Conservation (phyloP, 2,797 vertebrate genomes). For the Pogoniulus pusillus region DNA sequence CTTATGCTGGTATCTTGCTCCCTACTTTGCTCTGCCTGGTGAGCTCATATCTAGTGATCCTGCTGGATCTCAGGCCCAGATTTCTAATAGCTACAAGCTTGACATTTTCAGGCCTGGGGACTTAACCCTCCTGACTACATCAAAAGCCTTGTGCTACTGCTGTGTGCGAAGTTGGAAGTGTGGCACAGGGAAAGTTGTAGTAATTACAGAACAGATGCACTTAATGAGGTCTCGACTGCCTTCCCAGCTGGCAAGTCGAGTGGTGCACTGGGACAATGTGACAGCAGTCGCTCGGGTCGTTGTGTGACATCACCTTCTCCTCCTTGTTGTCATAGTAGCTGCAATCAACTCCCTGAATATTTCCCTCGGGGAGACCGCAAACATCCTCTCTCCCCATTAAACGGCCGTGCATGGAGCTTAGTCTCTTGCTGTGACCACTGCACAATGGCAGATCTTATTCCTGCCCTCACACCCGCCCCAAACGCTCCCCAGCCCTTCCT, state of each 20-base stretch:
- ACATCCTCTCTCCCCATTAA: slow-evolving; percentile 39
- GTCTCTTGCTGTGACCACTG: neutral
- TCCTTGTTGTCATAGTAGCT: slow-evolving; percentile 81
- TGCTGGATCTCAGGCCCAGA: neutral
- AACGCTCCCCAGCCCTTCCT: neutral
- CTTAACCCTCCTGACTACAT: neutral
- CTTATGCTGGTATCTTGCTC: neutral
- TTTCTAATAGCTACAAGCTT: neutral
- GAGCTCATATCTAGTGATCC: neutral
- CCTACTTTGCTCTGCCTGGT: neutral
- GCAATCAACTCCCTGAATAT: slow-evolving; percentile 70
- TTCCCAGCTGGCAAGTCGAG: slow-evolving; percentile 53
- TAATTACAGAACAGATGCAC: slow-evolving; percentile 72
- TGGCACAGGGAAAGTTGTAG: slow-evolving; percentile 54
- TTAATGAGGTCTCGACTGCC: slow-evolving; percentile 78
- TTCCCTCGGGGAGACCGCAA: slow-evolving; percentile 46
- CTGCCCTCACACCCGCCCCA: neutral
- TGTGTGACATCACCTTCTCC: slow-evolving; percentile 75
- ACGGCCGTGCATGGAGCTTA: neutral
- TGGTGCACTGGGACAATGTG: slow-evolving; percentile 24
- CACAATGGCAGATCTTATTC: neutral
- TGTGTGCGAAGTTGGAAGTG: slow-evolving; percentile 22
- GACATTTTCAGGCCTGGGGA: neutral
- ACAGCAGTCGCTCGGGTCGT: slow-evolving; percentile 60
- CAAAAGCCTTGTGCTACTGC: neutral